Conservation (phyloP, 2,797 vertebrate species). For the Dicrostonyx torquatus region DNA sequence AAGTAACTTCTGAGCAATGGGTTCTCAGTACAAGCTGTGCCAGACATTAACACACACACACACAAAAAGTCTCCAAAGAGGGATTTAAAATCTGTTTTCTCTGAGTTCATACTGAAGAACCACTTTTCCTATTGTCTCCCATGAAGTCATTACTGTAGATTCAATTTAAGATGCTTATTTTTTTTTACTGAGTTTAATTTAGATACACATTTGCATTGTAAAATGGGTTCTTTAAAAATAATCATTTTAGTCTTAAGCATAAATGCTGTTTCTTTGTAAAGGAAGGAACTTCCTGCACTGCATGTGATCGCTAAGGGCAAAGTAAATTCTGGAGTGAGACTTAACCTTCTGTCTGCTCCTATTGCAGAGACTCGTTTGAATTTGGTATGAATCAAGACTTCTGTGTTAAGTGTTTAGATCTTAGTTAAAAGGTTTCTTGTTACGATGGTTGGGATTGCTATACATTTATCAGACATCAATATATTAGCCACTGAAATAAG, state of each 20-base stretch:
- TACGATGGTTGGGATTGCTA: neutral
- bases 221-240: conserved; percentile 82
- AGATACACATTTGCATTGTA: conserved; percentile 83
- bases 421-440: conserved; percentile 38
- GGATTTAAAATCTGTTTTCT: conserved; percentile 57
- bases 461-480: conserved; percentile 11
- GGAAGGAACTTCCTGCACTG: conserved; percentile 78
- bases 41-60: neutral
- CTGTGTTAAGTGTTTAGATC: conserved; percentile 49
- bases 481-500: neutral
- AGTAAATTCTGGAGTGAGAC: conserved; percentile 76
- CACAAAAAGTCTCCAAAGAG: conserved; percentile 22
- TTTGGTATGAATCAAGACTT: conserved; percentile 64
- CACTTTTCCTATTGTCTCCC: conserved; percentile 76
- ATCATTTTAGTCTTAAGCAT: conserved; percentile 81
- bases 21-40: neutral
- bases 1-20: conserved; percentile 59
- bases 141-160: conserved; percentile 75
- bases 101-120: conserved; percentile 54
- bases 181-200: conserved; percentile 83
- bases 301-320: conserved; percentile 69
- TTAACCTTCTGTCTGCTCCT: conserved; percentile 78
- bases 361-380: conserved; percentile 64
- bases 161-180: conserved; percentile 80
- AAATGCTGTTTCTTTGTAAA: conserved; percentile 79